phyloP scores from a whole-genome alignment of 1,140 invertebrate genomes.

The Prorops nasuta region DNA sequence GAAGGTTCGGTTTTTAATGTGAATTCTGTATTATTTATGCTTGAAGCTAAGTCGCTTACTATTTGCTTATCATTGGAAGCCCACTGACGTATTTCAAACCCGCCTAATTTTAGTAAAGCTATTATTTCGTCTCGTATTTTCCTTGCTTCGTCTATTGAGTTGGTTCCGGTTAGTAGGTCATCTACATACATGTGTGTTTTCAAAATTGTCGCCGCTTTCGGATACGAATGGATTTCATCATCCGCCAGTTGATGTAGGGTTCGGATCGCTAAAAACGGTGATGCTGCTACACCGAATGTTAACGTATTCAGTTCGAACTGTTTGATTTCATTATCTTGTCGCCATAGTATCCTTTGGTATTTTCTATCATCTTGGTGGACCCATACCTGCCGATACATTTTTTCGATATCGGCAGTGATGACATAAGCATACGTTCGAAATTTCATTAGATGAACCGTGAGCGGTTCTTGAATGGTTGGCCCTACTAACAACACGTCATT shows the following conservation, averaged over 20 bases:
- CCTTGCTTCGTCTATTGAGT: slow-evolving; percentile 30
- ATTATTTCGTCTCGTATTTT: slow-evolving; percentile 27
- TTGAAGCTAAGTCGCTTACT: slow-evolving; percentile 14
- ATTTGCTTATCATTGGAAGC: slow-evolving; percentile 25
- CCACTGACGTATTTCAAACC: slow-evolving; percentile 34
- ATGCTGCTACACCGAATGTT: not conserved
- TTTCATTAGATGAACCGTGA: slow-evolving; percentile 2
- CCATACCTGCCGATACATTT: slow-evolving; percentile 45
- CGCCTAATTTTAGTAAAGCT: slow-evolving; percentile 21
- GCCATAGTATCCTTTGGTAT: slow-evolving; percentile 32
- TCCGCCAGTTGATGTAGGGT: not conserved
- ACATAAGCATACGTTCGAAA: slow-evolving; percentile 32
- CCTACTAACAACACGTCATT: slow-evolving; percentile 20
- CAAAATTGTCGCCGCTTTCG: slow-evolving; percentile 19
- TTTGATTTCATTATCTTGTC: not conserved
- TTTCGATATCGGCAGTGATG: slow-evolving; percentile 41
- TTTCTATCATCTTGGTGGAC: slow-evolving; percentile 27
- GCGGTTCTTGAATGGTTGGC: not conserved
- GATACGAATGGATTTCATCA: not conserved
- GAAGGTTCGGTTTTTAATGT: slow-evolving; percentile 7
- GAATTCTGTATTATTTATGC: slow-evolving; percentile 2
- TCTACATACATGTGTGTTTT: slow-evolving; percentile 48
- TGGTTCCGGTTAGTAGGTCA: slow-evolving; percentile 41
- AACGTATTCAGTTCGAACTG: not conserved
- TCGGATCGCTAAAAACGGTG: not conserved